phyloP scores from a whole-genome alignment of 1,140 invertebrate genomes.

The Zaprionus africanus region DNA sequence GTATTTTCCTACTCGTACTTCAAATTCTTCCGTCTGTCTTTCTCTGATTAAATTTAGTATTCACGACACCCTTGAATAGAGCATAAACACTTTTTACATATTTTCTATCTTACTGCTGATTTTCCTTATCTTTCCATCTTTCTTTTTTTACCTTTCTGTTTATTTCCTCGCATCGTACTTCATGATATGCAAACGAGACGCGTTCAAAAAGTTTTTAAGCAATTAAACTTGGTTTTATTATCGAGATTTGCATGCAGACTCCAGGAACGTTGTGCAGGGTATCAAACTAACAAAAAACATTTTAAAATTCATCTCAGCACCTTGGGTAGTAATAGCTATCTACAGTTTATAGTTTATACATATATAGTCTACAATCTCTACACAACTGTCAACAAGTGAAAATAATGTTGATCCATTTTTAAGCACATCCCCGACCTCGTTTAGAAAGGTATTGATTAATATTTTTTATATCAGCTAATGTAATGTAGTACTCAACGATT shows the following conservation, averaged over 20 bases:
- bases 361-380: not conserved
- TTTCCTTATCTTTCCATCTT: not conserved
- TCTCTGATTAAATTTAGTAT: too few species aligned
- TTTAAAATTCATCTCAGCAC: not conserved
- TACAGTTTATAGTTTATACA: constrained; percentile 5
- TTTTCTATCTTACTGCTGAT: too few species aligned
- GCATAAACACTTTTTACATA: too few species aligned
- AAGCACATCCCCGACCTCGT: too few species aligned
- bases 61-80: too few species aligned
- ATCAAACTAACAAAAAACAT: not conserved
- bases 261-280: not conserved
- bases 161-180: not conserved
- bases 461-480: too few species aligned
- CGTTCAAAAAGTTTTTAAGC: not conserved
- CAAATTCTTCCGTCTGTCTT: too few species aligned
- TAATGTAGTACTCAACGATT: too few species aligned
- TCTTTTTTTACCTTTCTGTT: not conserved
- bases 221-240: constrained; percentile 4
- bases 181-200: not conserved
- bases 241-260: not conserved
- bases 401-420: not conserved
- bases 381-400: not conserved
- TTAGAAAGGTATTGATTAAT: too few species aligned
- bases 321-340: not conserved
- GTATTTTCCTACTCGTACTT: too few species aligned